These are phyloP conservation scores for Melospiza georgiana DNA, from an alignment of 2,113 vertebrate genomes.

Conservation along the genomic window DNA sequence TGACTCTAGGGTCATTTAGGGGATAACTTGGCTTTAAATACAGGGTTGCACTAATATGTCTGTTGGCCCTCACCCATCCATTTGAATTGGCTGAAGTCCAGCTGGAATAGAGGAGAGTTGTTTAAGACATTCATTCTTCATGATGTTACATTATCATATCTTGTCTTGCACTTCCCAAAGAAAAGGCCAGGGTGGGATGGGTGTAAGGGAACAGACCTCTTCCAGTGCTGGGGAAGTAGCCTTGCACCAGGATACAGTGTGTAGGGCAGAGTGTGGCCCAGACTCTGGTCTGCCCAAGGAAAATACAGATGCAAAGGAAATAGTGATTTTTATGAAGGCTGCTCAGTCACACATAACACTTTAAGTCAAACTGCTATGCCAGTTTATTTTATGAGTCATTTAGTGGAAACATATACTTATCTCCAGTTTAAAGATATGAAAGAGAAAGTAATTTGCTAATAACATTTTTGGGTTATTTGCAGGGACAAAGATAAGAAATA, in stretches of 20 bases:
- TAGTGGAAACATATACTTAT: background rate
- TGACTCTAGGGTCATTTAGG: conserved; percentile 51
- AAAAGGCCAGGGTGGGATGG: background rate
- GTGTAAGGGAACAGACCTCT: background rate
- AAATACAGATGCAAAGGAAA: background rate
- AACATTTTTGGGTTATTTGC: background rate
- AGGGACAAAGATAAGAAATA: background rate
- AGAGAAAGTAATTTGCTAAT: conserved; percentile 40
- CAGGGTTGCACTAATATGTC: conserved; percentile 34
- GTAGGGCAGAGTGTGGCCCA: background rate
- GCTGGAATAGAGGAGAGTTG: conserved; percentile 20
- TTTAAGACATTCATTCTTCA: conserved; percentile 10
- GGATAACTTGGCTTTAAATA: conserved; percentile 52
- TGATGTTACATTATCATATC: background rate
- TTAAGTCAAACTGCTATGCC: background rate
- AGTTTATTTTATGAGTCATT: conserved; percentile 31
- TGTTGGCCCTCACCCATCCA: conserved; percentile 43
- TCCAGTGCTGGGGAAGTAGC: background rate
- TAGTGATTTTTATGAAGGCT: background rate
- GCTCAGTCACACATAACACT: background rate
- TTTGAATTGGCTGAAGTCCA: conserved; percentile 46
- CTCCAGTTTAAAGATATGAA: background rate
- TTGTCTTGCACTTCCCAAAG: background rate
- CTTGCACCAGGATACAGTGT: background rate
- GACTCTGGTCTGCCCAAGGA: background rate